Base-by-base conservation (phyloP, 1,140 invertebrate genomes). In the Tetramorium simillimum region DNA sequence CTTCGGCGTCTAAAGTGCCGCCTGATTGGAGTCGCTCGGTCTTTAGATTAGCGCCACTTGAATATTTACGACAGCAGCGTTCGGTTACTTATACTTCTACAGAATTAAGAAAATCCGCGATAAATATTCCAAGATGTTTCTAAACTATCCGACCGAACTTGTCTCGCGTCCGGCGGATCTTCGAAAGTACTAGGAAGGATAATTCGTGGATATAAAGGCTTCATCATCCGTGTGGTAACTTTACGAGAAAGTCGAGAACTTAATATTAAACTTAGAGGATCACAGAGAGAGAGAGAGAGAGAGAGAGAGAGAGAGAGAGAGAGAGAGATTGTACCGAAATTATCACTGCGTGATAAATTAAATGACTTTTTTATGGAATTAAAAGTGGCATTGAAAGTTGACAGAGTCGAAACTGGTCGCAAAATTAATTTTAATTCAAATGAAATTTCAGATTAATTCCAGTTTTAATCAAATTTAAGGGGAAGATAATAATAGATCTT, bases 21-120 rank as follows among this genome's bases (percentile, higher is more conserved):
- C 3, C 24, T 33, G 80, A 82, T 82, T 60, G 67, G 80, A 58
- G 43, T 12, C 37, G 51, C 65, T 16, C 51, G 78, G 21, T 72
- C 67, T 60, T 60, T 70, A 70, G 80, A 82, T 82, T 82, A 58
- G 40, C 67, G 53, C 28, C 43, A 12, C 65, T 82, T 82, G 78
- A 82, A 82, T 82, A 82, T 82, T 72, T 82, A 72, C 80, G 67
- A 58, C 12, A 60, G 24, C 67, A 46, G 73, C 14, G 80, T 49
- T 62, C 65, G 40, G 6, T 43, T 28, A 37, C 46, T 40, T 73
- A 46, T 49, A 60, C 18, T 46, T 84, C 14, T 16, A 62, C 12
- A 16, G 40, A 60, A 75, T 75, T 75, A 46, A 60, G 80, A 62
- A 62, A 62, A 60, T 60, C 56, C 28, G 7, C 40, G 69, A 62